Conservation (phyloP, 2,888 invertebrate species). For the Esperia sulphurella region DNA sequence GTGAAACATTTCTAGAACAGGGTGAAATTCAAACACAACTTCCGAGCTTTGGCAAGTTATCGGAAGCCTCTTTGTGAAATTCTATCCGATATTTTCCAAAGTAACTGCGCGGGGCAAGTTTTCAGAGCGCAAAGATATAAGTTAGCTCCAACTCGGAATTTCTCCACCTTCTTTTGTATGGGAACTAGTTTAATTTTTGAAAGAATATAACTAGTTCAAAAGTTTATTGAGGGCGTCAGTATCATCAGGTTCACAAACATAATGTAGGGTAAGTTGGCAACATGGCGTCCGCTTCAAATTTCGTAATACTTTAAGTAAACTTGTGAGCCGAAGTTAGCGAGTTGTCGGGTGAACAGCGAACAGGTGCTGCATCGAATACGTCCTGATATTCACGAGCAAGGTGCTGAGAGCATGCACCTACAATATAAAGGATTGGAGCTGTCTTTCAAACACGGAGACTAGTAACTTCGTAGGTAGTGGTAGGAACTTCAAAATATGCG, state of each 20-base stretch:
- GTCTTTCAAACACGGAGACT: conserved; percentile 10
- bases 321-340: conserved; percentile 56
- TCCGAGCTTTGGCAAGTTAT: conserved; percentile 42
- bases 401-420: conserved; percentile 23
- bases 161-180: conserved; percentile 38
- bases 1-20: conserved; percentile 14
- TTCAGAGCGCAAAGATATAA: conserved; percentile 26
- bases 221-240: conserved; percentile 44
- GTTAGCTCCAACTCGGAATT: conserved; percentile 24
- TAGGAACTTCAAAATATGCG: no score
- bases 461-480: background rate
- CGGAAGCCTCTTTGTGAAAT: conserved; percentile 47
- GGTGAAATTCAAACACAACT: conserved; percentile 45
- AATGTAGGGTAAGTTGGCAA: conserved; percentile 47
- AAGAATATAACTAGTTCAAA: conserved; percentile 42
- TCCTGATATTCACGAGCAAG: conserved; percentile 45
- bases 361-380: conserved; percentile 68
- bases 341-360: conserved; percentile 49
- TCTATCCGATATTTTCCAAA: conserved; percentile 50
- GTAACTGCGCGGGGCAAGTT: conserved; percentile 39
- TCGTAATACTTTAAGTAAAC: conserved; percentile 72
- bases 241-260: conserved; percentile 62
- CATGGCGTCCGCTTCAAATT: conserved; percentile 56
- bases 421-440: conserved; percentile 33
- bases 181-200: conserved; percentile 38